Evolutionary conservation across 2,113 vertebrate species (phyloP).

Genomic region (Burhinus bistriatus): DNA sequence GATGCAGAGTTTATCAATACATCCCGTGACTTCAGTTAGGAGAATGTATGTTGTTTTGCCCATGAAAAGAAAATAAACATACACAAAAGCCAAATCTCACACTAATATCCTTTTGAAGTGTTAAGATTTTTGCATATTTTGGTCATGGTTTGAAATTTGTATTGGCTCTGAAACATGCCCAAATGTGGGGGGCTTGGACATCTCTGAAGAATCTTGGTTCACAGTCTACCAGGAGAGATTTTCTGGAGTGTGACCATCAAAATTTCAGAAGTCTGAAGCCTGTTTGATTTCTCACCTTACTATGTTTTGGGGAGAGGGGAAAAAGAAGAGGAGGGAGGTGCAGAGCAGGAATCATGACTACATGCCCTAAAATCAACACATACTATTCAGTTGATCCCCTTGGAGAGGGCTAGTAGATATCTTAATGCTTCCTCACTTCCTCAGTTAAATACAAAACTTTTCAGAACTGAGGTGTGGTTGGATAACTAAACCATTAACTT

Average conservation of each 20-base stretch:
- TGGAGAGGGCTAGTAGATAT: background rate
- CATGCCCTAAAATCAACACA: background rate
- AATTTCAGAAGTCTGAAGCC: background rate
- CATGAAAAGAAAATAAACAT: background rate
- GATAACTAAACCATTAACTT: background rate
- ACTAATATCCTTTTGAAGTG: background rate
- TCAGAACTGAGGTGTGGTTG: background rate
- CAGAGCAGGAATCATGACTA: background rate
- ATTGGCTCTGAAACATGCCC: background rate
- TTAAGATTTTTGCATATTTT: background rate
- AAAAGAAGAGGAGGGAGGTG: background rate
- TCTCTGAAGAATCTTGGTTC: background rate
- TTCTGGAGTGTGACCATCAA: background rate
- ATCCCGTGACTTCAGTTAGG: background rate
- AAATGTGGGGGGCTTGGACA: background rate
- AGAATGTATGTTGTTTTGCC: background rate
- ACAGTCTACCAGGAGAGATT: background rate
- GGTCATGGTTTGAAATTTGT: background rate
- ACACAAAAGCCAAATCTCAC: background rate
- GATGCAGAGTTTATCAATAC: background rate
- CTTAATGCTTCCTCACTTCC: background rate
- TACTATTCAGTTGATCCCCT: background rate
- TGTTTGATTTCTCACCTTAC: background rate
- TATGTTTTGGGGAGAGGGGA: background rate
- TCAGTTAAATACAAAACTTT: background rate